Conservation (phyloP, 2,888 invertebrate genomes). For the Ennomos fuscantarius region DNA sequence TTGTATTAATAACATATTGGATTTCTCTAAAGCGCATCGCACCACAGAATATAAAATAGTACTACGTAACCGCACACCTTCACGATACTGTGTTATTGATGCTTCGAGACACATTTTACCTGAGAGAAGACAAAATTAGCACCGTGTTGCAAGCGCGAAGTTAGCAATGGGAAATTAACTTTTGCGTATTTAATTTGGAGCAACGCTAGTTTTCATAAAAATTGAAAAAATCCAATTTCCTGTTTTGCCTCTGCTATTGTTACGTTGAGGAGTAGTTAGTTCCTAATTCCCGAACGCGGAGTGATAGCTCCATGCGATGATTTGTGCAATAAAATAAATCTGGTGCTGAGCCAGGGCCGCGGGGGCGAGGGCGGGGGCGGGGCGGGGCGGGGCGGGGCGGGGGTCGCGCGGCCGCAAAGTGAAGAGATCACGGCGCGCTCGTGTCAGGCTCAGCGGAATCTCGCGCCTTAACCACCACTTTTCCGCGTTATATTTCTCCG, state of each 20-base stretch:
- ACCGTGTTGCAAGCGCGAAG: conserved; percentile 6
- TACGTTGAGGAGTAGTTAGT: conserved; percentile 1
- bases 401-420: conserved; percentile 23
- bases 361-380: neutral
- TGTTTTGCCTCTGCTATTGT: conserved; percentile 6
- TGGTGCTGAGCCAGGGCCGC: neutral
- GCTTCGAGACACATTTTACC: neutral
- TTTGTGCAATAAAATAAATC: conserved; percentile 10
- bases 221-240: conserved; percentile 27
- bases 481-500: conserved; percentile 57
- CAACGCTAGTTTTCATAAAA: conserved; percentile 15
- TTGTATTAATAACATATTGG: neutral
- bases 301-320: conserved; percentile 2
- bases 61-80: no score
- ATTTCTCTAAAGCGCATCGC: neutral
- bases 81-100: no score
- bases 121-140: neutral
- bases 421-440: conserved; percentile 24
- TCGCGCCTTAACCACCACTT: conserved; percentile 45
- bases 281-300: conserved; percentile 3
- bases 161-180: conserved; percentile 24
- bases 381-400: neutral
- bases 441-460: conserved; percentile 36
- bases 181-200: conserved; percentile 22
- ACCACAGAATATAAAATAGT: no score